These are phyloP conservation scores for Alauda arvensis DNA, from an alignment of 2,797 vertebrate species.

Conservation along the genomic window DNA sequence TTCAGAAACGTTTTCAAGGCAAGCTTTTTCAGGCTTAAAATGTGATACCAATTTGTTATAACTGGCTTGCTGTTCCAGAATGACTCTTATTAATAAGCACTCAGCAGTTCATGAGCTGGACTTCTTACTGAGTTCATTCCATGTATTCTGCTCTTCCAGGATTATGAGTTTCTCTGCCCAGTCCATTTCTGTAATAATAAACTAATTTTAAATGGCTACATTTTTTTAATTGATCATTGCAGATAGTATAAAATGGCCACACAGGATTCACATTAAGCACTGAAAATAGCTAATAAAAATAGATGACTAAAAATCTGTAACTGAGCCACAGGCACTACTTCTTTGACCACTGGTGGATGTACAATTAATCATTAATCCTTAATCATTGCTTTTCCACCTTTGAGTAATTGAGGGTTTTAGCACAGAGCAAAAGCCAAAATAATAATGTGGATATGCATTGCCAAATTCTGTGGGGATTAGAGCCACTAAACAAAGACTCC, in stretches of 20 bases:
- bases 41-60: slow-evolving; percentile 9
- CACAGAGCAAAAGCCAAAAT: not conserved
- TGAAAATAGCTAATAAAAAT: not conserved
- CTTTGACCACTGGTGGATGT: not conserved
- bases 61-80: slow-evolving; percentile 11
- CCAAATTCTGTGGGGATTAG: slow-evolving; percentile 33
- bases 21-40: not conserved
- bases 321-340: not conserved
- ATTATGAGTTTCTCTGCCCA: not conserved
- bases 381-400: not conserved
- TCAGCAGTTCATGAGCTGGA: not conserved
- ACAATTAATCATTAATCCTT: not conserved
- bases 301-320: not conserved
- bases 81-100: not conserved
- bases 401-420: not conserved
- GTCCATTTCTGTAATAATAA: not conserved
- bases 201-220: not conserved
- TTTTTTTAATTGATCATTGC: not conserved
- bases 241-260: not conserved
- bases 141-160: not conserved
- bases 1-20: not conserved
- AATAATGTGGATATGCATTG: not conserved
- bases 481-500: slow-evolving; percentile 49
- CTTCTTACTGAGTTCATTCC: not conserved
- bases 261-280: not conserved